Base-by-base conservation (phyloP, 2,888 invertebrate species). In the Parasteatoda lunata region DNA sequence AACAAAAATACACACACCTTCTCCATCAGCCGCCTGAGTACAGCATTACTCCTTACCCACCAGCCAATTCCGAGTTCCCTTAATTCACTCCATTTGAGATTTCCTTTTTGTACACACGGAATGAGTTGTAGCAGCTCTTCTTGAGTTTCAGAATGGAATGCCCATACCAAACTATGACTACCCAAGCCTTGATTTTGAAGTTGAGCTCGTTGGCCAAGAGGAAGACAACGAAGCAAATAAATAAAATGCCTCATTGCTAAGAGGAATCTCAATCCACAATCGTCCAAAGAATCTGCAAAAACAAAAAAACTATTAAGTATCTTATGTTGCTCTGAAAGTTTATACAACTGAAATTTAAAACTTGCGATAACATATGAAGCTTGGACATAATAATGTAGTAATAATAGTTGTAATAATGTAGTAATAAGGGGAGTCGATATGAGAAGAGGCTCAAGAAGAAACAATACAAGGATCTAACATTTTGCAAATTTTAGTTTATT, bases 161-260 rank as follows among this genome's bases (percentile, higher is more conserved):
- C 99, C 99, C 99, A 99, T 4, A 98, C 98, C 45, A 99, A 94
- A 92, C 98, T 97, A 90, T 97, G 87, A 7, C 90, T 88, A 54
- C 88, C 89, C 11, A 91, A 75, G 6, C 97, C 98, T 89, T 95
- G 95, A 79, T 96, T 95, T 91, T 97, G 97, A 89, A 98, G 94
- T 81, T 95, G 94, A 0, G 96, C 95, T 79, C 98, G 94, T 92
- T 98, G 98, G 0, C 95, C 95, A 9, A 98, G 93, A 0, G 99
- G 98, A 85, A 99, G 93, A 91, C 99, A 99, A 51, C 97, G 95
- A 84, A 98, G 93, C 15, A 99, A 93, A 92, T 99, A 99, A 89
- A 97, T 96, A 92, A 98, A 98, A 92, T 99, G 99, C 91, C 98
- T 97, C 96, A 99, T 98, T 0, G 99, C 98, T 84, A 99, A 93